phyloP scores from a whole-genome alignment of 1,140 invertebrate species.

The Cheumatopsyche charites region DNA sequence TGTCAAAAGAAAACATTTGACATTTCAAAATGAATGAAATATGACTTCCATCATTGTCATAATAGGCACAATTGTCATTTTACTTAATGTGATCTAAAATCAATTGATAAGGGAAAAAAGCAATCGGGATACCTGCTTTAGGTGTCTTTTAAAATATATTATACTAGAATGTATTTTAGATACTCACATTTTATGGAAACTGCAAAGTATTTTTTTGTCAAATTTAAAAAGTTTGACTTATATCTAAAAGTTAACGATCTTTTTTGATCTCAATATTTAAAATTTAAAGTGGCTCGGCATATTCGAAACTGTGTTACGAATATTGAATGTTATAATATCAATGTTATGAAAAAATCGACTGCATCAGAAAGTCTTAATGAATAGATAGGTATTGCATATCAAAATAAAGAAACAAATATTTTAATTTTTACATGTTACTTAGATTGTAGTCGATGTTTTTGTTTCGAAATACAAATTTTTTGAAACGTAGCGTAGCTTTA shows the following conservation, averaged over 20 bases:
- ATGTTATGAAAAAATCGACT: constrained; percentile 36
- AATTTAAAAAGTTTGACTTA: constrained; percentile 31
- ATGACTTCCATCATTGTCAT: too few species aligned
- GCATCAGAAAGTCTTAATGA: constrained; percentile 43
- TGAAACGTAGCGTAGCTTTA: constrained; percentile 30
- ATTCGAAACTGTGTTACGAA: neutral
- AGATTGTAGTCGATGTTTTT: constrained; percentile 37
- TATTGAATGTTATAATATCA: constrained; percentile 23
- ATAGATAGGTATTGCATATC: constrained; percentile 46
- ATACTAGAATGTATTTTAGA: constrained; percentile 64
- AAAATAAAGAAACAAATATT: constrained; percentile 30
- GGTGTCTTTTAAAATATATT: constrained; percentile 49
- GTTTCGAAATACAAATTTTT: constrained; percentile 30
- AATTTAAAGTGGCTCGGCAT: constrained; percentile 14
- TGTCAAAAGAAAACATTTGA: too few species aligned
- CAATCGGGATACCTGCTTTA: constrained; percentile 43
- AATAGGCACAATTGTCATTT: constrained; percentile 20
- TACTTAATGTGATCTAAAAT: constrained; percentile 42
- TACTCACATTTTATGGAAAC: constrained; percentile 62
- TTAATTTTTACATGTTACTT: constrained; percentile 38
- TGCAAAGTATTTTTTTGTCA: constrained; percentile 34
- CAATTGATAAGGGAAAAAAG: constrained; percentile 42
- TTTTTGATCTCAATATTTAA: constrained; percentile 43
- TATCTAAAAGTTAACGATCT: constrained; percentile 30
- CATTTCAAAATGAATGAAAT: too few species aligned